phyloP scores from a whole-genome alignment of 2,797 vertebrate species.

The Oreochromis grahami region DNA sequence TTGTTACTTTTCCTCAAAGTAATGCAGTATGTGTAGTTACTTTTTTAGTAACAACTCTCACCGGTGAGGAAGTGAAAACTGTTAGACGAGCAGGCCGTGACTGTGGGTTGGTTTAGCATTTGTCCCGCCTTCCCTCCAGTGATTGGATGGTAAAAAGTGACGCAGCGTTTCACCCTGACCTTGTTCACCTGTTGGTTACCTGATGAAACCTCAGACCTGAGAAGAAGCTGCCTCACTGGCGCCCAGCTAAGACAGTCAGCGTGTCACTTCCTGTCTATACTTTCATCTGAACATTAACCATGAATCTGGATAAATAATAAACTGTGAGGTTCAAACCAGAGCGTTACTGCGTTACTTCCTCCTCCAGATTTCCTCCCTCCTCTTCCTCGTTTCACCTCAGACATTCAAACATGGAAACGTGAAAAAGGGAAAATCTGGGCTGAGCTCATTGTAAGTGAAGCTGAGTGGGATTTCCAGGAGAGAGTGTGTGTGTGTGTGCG shows the following conservation, averaged over 20 bases:
- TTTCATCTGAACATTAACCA: not conserved
- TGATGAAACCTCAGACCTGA: not conserved
- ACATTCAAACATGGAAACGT: not conserved
- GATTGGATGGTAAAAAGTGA: not conserved
- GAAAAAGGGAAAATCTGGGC: not conserved
- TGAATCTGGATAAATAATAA: not conserved
- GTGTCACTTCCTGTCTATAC: not conserved
- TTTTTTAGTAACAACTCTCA: not conserved
- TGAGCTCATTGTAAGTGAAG: not conserved
- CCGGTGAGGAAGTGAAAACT: not conserved
- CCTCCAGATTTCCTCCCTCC: not conserved
- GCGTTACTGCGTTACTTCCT: not conserved
- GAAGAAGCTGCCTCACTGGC: not conserved
- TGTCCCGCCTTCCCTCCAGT: not conserved
- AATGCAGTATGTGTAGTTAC: not conserved
- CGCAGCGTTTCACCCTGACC: not conserved
- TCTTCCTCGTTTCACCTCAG: not conserved
- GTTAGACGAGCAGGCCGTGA: not conserved
- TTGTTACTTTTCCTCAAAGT: not conserved
- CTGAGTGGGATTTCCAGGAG: not conserved
- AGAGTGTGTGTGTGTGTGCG: not conserved
- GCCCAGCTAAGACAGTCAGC: not conserved
- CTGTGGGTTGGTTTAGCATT: not conserved
- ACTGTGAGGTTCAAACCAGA: not conserved
- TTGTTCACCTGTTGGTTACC: not conserved